Evolutionary conservation across 2,888 invertebrate species (phyloP).

Genomic region (Scelioninae gen. 2): DNA sequence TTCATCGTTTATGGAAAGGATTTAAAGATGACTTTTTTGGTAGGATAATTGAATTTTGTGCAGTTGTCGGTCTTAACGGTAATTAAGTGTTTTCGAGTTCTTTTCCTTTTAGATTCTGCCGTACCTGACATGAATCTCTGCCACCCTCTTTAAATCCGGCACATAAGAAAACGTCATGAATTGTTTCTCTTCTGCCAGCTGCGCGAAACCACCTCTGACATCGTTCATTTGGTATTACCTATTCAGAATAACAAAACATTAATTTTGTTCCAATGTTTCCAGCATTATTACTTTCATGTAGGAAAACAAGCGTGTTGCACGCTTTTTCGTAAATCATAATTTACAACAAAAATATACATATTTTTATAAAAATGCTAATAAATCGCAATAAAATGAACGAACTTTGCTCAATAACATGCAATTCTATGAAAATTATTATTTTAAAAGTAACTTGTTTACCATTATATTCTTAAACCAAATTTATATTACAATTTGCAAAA

Average conservation of each 20-base stretch:
- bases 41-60: not conserved
- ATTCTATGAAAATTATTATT: too few species aligned
- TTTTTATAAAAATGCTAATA: too few species aligned
- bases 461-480: too few species aligned
- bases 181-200: constrained; percentile 92
- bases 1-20: not conserved
- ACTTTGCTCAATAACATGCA: too few species aligned
- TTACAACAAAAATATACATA: too few species aligned
- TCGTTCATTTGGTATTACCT: constrained; percentile 89
- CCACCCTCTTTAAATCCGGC: constrained; percentile 94
- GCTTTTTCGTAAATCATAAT: too few species aligned
- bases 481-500: too few species aligned
- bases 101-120: not conserved
- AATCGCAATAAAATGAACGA: too few species aligned
- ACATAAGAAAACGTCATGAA: constrained; percentile 94
- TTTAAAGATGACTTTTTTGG: not conserved
- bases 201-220: constrained; percentile 95
- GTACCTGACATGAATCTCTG: constrained; percentile 79
- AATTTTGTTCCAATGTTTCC: too few species aligned
- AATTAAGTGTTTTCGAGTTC: not conserved
- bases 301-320: too few species aligned
- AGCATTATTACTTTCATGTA: too few species aligned
- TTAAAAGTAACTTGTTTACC: too few species aligned
- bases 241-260: not conserved
- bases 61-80: not conserved